Base-by-base conservation (phyloP, 2,113 vertebrate species). In the Oncorhynchus masou region DNA sequence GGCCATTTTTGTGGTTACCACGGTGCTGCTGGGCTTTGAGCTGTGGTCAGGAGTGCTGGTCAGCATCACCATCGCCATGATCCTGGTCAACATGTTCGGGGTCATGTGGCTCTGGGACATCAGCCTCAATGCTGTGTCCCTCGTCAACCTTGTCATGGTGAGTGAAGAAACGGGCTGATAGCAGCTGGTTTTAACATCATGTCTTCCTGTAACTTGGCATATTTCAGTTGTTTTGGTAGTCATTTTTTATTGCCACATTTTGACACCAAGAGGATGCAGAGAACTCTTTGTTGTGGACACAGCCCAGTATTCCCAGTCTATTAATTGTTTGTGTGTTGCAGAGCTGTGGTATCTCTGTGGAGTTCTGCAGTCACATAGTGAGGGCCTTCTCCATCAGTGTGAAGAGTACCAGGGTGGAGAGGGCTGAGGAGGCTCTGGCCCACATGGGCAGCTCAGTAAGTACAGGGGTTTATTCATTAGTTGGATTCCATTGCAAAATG, bases 81-180 rank as follows among this genome's bases (percentile, higher is more conserved):
- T 99, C 86, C 91, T 99, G 64, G 74, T 95, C 91, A 98, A 99
- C 93, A 99, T 99, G 97, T 96, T 99, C 3, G 98, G 98, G 2
- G 93, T 98, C 75, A 99, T 99, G 98, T 99, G 97, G 97, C 94
- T 99, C 24, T 99, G 96, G 97, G 81, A 75, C 87, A 99, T 99
- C 94, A 98, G 96, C 89, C 91, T 99, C 82, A 99, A 99, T 0
- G 98, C 98, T 0, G 95, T 99, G 9, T 99, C 98, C 1, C 90
- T 99, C 20, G 98, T 99, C 77, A 99, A 99, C 91, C 87, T 99
- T 73, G 96, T 99, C 73, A 98, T 99, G 97, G 98, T 99, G 90
- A 96, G 97, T 88, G 72, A 22, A 29, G 12, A 4, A 66, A 45
- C 39, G 0, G 39, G 39, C 39, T 45, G 9, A 45, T 45, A 45